Base-by-base conservation (phyloP, 2,888 invertebrate genomes). In the Melinaea marsaeus region DNA sequence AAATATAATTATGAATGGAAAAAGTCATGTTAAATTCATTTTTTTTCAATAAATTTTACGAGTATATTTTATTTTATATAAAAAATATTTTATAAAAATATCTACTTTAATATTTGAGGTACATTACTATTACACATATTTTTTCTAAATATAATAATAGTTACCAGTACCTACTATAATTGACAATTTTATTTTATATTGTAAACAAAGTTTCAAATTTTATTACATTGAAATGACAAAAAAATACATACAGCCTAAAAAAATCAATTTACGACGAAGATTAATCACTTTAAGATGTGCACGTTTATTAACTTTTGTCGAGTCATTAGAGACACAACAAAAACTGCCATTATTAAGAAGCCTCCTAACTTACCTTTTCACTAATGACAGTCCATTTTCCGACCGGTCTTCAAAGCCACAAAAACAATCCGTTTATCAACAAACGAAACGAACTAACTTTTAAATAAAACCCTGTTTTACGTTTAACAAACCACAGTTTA, bases 371-470 rank as follows among this genome's bases (percentile, higher is more conserved):
- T 73, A 88, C 88, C 85, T 84, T 78, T 72, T 74, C 76, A 75
- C 73, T 84, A 88, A 84, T 83, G 80, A 77, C 80, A 86, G 80
- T 85, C 86, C 88, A 88, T 89, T 80, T 79, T 79, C 76, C 67
- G 42, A 63, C 72, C 69, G 74, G 69, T 75, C 74, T 76, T 72
- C 73, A 74, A 72, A 75, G 74, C 67, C 67, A 74, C 74, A 74
- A 70, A 74, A 65, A 73, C 72, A 71, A 75, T 75, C 65, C 46
- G 42, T 51, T 59, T 61, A 79, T 75, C 72, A 63, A 68, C 69
- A 70, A 72, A 72, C 73, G 72, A 74, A 81, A 76, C 78, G 69
- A 64, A 77, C 75, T 71, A 7, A 62, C 35, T 35, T 42, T 48
- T 37, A 33, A 55, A 33, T 66, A 66, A 67, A 69, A 62, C 46